Conservation (phyloP, 2,888 invertebrate species). For the Andrena haemorrhoa region DNA sequence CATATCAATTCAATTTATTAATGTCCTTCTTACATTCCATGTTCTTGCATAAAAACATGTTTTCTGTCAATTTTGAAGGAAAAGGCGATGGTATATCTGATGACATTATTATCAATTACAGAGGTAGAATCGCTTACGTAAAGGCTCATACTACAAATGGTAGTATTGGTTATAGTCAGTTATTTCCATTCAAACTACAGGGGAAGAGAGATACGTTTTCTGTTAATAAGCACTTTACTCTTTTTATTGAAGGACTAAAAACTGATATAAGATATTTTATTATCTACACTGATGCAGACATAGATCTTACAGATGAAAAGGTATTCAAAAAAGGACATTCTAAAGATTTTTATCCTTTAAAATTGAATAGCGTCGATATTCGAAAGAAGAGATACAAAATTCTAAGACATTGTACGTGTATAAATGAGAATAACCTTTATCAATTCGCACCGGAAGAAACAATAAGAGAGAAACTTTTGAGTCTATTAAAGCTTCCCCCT, state of each 20-base stretch:
- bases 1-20: conserved; percentile 62
- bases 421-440: conserved; percentile 27
- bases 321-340: neutral
- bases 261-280: neutral
- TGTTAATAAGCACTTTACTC: conserved; percentile 22
- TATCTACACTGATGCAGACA: neutral
- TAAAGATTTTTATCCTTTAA: neutral
- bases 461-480: conserved; percentile 2
- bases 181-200: neutral
- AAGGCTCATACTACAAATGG: conserved; percentile 12
- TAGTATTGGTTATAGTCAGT: too few species aligned
- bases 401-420: conserved; percentile 2
- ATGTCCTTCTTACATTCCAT: conserved; percentile 69
- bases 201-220: conserved; percentile 2
- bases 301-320: conserved; percentile 31
- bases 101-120: too few species aligned
- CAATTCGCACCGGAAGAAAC: conserved; percentile 16
- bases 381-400: neutral
- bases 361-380: conserved; percentile 1
- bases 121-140: conserved; percentile 17
- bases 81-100: too few species aligned
- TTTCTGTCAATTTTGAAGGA: too few species aligned
- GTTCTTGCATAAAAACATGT: conserved; percentile 38
- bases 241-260: conserved; percentile 19
- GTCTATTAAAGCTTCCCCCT: conserved; percentile 7